Base-by-base conservation (phyloP, 1,140 invertebrate genomes). In the Meloidogyne chitwoodi region DNA sequence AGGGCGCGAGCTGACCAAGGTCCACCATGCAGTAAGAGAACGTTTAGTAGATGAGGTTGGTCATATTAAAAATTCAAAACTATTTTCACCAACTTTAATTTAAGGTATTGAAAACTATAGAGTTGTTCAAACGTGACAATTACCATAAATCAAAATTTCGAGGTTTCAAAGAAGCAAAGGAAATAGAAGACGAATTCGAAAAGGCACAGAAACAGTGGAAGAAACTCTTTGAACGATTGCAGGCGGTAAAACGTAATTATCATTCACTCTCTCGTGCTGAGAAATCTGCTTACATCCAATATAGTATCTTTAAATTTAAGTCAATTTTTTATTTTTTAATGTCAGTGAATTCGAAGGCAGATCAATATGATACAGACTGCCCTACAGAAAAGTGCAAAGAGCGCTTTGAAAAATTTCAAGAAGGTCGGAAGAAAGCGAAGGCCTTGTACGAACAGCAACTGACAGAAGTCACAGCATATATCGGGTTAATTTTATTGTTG, bases 191-290 rank as follows among this genome's bases (percentile, higher is more conserved):
- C 16, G 80, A 83, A 44, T 86, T 86, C 27, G 86, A 86, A 66
- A 86, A 86, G 77, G 86, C 84, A 22, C 86, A 85, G 76, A 76
- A 78, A 27, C 84, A 80, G 63, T 86, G 84, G 84, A 85, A 86
- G 62, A 86, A 86, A 69, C 64, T 86, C 27, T 74, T 76, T 31
- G 84, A 86, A 44, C 79, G 80, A 61, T 65, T 84, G 48, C 86
- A 86, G 66, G 16, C 67, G 16, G 38, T 66, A 48, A 84, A 84
- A 34, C 81, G 78, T 31, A 63, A 76, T 19, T 86, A 86, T 75
- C 78, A 86, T 61, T 73, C 64, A 10, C 81, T 77, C n/a, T 87
- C 83, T 44, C 77, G 84, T 14, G 69, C 76, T 6, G 84, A 86
- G 64, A 85, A 84, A 34, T 87, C 84, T 8, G 84, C 86, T n/a